Conservation (phyloP, 2,113 vertebrate species). For the Gulo gulo region DNA sequence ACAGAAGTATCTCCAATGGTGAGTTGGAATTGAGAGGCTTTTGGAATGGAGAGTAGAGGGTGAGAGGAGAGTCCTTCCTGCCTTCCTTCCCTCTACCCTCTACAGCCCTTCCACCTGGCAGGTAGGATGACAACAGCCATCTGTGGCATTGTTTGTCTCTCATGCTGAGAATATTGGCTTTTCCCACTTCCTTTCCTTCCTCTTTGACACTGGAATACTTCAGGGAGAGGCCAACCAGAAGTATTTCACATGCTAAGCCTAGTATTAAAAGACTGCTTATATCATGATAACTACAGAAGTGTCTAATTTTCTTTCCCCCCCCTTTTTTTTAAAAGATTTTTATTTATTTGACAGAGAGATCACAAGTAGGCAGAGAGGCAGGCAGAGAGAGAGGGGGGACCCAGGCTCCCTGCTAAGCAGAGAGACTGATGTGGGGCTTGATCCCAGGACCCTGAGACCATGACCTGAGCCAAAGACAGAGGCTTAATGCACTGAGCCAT, state of each 20-base stretch:
- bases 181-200: neutral
- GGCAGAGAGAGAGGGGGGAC: too few species aligned
- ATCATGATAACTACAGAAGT: neutral
- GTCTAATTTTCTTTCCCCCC: neutral
- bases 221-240: neutral
- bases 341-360: too few species aligned
- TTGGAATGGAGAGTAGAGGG: neutral
- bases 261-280: slow-evolving; percentile 10
- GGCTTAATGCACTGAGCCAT: too few species aligned
- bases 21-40: too few species aligned
- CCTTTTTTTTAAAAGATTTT: too few species aligned
- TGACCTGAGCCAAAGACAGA: too few species aligned
- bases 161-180: neutral
- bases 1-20: neutral
- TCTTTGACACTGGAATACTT: neutral
- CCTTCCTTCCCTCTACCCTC: neutral
- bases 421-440: too few species aligned
- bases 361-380: too few species aligned
- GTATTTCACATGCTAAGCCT: neutral
- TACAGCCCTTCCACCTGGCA: neutral
- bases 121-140: neutral
- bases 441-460: too few species aligned
- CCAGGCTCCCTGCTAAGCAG: too few species aligned
- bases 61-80: neutral
- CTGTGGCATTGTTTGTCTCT: neutral